A percentile compares a stretch with the other conserved stretches of the same genome.
Evolutionary conservation across 2,888 invertebrate species (phyloP).

Genomic region (Steinernema hermaphroditum): DNA sequence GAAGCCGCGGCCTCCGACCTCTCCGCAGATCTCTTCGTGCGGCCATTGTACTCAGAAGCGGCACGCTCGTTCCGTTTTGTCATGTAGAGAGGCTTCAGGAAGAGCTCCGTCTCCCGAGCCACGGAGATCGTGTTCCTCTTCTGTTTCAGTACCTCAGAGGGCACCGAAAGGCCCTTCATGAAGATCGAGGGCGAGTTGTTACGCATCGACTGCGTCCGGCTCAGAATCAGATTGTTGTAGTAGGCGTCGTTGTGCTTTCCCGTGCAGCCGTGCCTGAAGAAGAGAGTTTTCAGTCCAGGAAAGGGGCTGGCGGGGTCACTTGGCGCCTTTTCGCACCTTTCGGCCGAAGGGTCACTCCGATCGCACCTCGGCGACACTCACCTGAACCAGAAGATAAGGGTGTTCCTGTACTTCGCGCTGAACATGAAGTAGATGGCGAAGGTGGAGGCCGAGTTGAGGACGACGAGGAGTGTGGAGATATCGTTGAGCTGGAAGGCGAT

Average conservation of each 20-base stretch:
- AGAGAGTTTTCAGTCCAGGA: neutral
- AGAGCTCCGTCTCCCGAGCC: conserved; percentile 14
- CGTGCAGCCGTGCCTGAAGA: conserved; percentile 34
- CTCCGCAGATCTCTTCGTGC: neutral
- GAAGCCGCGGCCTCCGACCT: neutral
- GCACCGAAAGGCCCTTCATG: conserved; percentile 11
- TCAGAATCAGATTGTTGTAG: conserved; percentile 35
- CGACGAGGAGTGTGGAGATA: conserved; percentile 59
- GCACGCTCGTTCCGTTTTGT: neutral
- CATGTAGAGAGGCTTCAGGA: conserved; percentile 24
- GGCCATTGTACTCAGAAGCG: conserved; percentile 9
- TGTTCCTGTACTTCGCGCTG: conserved; percentile 61
- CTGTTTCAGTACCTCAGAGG: conserved; percentile 2
- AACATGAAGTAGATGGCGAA: conserved; percentile 62
- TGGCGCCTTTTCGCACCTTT: no score
- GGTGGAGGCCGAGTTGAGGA: conserved; percentile 63
- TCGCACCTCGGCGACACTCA: conserved; percentile 30
- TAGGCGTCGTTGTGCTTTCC: conserved; percentile 33
- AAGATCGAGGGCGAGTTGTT: conserved; percentile 14
- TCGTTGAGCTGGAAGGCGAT: conserved; percentile 62
- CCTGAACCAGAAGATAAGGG: conserved; percentile 51
- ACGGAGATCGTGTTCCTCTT: conserved; percentile 26
- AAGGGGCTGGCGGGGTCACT: no score
- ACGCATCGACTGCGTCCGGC: conserved; percentile 37
- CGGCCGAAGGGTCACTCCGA: no score